Evolutionary conservation across 2,113 vertebrate species (phyloP).

Genomic region (Aspiorhynchus laticeps): DNA sequence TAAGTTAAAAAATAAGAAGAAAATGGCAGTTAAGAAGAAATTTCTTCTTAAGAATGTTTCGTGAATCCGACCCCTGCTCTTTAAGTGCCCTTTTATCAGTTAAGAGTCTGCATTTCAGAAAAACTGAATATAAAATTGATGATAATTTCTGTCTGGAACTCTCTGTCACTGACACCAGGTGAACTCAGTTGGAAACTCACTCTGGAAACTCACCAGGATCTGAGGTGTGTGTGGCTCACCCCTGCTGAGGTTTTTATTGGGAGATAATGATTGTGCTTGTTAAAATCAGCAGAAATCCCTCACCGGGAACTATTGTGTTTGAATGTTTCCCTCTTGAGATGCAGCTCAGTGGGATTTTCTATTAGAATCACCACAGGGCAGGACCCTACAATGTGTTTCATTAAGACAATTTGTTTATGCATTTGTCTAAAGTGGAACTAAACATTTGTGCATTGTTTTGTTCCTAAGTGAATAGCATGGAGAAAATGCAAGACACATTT

Average conservation of each 20-base stretch:
- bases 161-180: background rate
- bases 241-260: slow-evolving; percentile 19
- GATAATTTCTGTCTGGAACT: background rate
- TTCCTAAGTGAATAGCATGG: background rate
- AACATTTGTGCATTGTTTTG: background rate
- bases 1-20: too few species aligned
- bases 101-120: background rate
- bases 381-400: background rate
- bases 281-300: slow-evolving; percentile 33
- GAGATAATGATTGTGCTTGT: slow-evolving; percentile 3
- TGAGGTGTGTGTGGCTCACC: background rate
- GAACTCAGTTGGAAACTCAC: too few species aligned
- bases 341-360: background rate
- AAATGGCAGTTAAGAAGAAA: too few species aligned
- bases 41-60: too few species aligned
- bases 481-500: background rate
- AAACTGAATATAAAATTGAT: background rate
- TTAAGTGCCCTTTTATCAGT: background rate
- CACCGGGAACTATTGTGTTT: slow-evolving; percentile 15
- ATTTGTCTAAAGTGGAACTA: background rate
- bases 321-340: background rate
- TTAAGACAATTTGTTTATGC: background rate
- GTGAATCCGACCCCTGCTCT: too few species aligned
- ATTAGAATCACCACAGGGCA: background rate
- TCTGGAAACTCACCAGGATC: background rate